Evolutionary conservation across 92 coral and sea anemone species (phyloP).

Genomic region (Parazoanthus darwini): DNA sequence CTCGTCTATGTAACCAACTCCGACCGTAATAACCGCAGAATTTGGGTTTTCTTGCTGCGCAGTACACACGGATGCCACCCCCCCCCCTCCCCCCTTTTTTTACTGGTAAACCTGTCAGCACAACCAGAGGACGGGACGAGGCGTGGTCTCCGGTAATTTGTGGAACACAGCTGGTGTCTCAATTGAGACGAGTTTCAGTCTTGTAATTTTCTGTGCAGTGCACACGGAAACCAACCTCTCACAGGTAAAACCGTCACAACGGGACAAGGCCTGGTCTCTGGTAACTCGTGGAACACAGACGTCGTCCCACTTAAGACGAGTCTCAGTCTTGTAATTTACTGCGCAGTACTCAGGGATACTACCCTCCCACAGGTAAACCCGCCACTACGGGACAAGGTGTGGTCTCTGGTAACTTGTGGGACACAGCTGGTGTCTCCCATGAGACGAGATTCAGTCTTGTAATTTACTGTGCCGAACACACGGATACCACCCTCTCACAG

Average conservation of each 20-base stretch:
- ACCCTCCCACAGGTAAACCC: conserved; percentile 62
- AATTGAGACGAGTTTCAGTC: conserved; percentile 53
- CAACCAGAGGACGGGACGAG: conserved; percentile 62
- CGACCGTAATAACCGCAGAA: too few species aligned
- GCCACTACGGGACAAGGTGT: conserved; percentile 76
- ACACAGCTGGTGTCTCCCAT: conserved; percentile 74
- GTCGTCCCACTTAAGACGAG: neutral
- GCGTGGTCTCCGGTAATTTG: conserved; percentile 71
- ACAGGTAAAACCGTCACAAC: conserved; percentile 29
- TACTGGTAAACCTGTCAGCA: conserved; percentile 81
- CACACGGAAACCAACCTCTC: neutral
- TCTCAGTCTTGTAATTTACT: neutral
- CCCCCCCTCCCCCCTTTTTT: neutral
- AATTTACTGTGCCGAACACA: conserved; percentile 18
- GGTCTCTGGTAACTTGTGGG: conserved; percentile 87
- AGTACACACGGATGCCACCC: neutral
- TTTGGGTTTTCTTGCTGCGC: too few species aligned
- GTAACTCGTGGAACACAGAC: neutral
- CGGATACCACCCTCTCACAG: conserved; percentile 5
- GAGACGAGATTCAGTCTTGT: conserved; percentile 46
- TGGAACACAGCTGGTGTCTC: conserved; percentile 80
- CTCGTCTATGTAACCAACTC: too few species aligned
- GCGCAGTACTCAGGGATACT: conserved; percentile 28
- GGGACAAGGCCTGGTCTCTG: neutral
- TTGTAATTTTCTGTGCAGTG: neutral